Evolutionary conservation across 23 tunicate genomes (phyloP), one percentile per base, ranked within the genome.

Genomic region (Styela clava): DNA sequence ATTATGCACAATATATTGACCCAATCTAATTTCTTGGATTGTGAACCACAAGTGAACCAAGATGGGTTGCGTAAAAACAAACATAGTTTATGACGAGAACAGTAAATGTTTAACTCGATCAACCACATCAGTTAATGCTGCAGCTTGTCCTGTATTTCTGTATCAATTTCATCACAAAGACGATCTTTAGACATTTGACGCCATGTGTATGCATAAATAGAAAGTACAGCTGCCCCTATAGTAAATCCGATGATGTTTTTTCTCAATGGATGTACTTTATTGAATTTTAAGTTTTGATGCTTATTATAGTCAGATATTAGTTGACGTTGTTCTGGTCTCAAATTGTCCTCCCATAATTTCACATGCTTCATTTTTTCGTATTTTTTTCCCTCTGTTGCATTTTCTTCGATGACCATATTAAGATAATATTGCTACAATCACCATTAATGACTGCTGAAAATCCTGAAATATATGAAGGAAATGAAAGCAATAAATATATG

Each of bases 181-280:
- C 77, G 77, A 32, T 71, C 77, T 32, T 71, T 71, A 21, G 77
- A 71, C 77, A 71, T 71, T 71, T 71, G 77, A 35, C 77, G 35
- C 77, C 77, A 71, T 21, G 77, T 71, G 16, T 71, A 71, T 21
- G 35, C 77, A 71, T 71, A 71, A 30, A 71, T 71, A 3, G 77
- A 71, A 12, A 71, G 16, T 30, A 71, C 77, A 33, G 34, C 37
- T 71, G 35, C 77, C 5, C 35, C 37, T 27, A 71, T 33, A 16
- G 35, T 34, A 5, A 71, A 5, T 21, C 35, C 77, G 34, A 71
- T 28, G 3, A 71, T 30, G 29, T 71, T 71, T 34, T 71, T 71
- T 71, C 77, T 71, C 24, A 33, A 16, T 28, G 77, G 29, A 28
- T 34, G 35, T 35, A 71, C 3, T 21, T 71, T 33, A 28, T 33